Percentiles rank a stretch among this genome's conserved stretches.
Conservation (phyloP, 2,113 vertebrate species). For the Ctenomys sociabilis region DNA sequence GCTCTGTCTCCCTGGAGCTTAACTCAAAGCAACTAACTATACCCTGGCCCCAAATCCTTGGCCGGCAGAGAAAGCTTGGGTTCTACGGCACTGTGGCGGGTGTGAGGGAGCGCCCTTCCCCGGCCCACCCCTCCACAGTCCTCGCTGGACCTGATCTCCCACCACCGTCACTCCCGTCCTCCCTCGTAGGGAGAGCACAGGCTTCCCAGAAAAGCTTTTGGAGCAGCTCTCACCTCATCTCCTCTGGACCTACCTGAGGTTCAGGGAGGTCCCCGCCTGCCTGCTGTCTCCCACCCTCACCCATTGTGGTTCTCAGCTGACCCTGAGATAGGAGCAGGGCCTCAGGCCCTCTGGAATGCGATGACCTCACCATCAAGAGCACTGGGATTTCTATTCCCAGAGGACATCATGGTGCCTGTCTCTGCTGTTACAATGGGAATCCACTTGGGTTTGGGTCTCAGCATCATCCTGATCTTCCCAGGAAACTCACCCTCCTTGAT, state of each 20-base stretch:
- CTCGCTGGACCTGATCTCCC: background rate
- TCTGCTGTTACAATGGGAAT: background rate
- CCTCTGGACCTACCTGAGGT: background rate
- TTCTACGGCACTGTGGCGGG: background rate
- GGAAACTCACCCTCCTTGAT: background rate
- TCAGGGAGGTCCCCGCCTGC: background rate
- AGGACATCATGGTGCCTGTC: background rate
- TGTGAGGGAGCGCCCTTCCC: background rate
- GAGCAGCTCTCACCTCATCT: background rate
- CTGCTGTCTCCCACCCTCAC: background rate
- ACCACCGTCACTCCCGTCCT: background rate
- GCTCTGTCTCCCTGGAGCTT: constrained; percentile 1
- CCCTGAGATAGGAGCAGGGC: background rate
- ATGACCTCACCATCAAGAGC: background rate
- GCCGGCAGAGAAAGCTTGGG: background rate
- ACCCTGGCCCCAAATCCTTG: background rate
- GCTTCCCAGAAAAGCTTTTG: background rate
- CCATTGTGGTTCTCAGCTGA: background rate
- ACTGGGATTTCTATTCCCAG: background rate
- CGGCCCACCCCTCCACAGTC: background rate
- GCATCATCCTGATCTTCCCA: background rate
- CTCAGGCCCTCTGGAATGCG: background rate
- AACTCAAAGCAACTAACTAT: background rate
- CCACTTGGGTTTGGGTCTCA: background rate
- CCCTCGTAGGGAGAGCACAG: background rate